These are phyloP conservation scores for Brachypteracias leptosomus DNA, from an alignment of 2,113 vertebrate species.

Conservation along the genomic window DNA sequence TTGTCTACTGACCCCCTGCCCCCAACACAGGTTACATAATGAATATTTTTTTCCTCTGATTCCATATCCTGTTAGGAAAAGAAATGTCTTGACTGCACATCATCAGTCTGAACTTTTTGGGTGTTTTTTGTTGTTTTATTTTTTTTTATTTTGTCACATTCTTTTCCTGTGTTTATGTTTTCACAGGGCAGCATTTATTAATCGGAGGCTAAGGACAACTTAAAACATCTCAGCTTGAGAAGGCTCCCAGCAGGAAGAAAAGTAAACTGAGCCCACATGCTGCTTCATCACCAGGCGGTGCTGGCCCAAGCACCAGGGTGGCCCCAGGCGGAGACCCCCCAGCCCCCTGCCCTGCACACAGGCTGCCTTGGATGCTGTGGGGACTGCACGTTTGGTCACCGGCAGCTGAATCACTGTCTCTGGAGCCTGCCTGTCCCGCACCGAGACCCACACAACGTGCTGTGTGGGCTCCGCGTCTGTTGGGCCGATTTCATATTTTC, in stretches of 20 bases:
- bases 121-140: background rate
- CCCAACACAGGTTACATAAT: background rate
- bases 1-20: background rate
- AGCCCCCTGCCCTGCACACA: background rate
- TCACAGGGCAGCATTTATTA: conserved; percentile 47
- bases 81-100: conserved; percentile 36
- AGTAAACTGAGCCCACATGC: background rate
- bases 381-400: background rate
- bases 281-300: background rate
- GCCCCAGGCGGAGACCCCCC: background rate
- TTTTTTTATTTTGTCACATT: conserved; percentile 13
- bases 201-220: conserved; percentile 50
- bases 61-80: conserved; percentile 64
- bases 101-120: conserved; percentile 8
- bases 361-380: background rate
- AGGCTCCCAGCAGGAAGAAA: conserved; percentile 1
- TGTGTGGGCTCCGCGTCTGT: background rate
- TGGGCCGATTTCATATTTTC: background rate
- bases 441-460: background rate
- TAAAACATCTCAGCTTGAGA: conserved; percentile 43
- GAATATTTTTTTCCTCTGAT: background rate
- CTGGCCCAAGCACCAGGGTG: background rate
- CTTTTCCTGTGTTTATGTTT: conserved; percentile 72
- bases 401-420: background rate
- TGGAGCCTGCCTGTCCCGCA: background rate